Conservation (phyloP, 2,888 invertebrate genomes). For the Polydrusus tereticollis region DNA sequence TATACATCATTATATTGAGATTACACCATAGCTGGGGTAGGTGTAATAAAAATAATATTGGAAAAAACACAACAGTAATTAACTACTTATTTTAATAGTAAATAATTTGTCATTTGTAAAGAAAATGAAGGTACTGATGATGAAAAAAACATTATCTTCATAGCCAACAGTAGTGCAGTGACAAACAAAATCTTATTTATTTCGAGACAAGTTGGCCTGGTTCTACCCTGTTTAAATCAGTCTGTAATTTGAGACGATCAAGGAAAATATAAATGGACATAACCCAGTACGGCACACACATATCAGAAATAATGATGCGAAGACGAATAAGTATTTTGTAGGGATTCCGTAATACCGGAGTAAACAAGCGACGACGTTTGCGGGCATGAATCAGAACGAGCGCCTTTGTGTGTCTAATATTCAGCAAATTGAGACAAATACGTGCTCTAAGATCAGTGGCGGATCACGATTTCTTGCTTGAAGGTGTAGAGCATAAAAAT, state of each 20-base stretch:
- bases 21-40: no score
- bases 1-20: no score
- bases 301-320: slow-evolving; percentile 64
- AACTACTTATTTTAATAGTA: no score
- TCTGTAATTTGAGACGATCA: slow-evolving; percentile 63
- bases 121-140: no score
- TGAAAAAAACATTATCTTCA: no score
- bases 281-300: slow-evolving; percentile 60
- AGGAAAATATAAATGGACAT: slow-evolving; percentile 52
- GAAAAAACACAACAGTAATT: no score
- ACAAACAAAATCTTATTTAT: no score
- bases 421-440: slow-evolving; percentile 65
- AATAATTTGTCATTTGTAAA: no score
- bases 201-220: not conserved
- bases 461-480: slow-evolving; percentile 45
- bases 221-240: slow-evolving; percentile 63
- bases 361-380: slow-evolving; percentile 54
- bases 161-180: no score
- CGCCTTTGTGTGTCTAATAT: slow-evolving; percentile 53
- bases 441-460: slow-evolving; percentile 58
- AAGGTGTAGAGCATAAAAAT: not conserved
- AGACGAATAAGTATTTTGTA: slow-evolving; percentile 54
- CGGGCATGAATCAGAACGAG: slow-evolving; percentile 57
- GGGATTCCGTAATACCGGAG: slow-evolving; percentile 62
- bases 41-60: no score